Evolutionary conservation across 2,113 vertebrate genomes (phyloP), one percentile per base, ranked within the genome.

Genomic region (Xiphorhynchus elegans): DNA sequence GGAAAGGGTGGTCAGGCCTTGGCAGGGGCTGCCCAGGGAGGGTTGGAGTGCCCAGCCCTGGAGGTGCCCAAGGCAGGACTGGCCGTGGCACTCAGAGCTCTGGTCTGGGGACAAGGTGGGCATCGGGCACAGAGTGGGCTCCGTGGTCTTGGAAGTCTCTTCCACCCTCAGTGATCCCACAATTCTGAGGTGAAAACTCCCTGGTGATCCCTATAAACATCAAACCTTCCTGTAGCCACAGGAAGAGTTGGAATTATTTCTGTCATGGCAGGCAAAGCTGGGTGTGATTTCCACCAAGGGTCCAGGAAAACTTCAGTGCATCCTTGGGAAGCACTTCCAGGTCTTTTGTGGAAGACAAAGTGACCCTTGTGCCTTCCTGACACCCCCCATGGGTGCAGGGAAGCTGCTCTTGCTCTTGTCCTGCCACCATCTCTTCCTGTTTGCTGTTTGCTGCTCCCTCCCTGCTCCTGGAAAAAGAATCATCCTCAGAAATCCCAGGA

Each of bases 131-230:
- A 55, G 40, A 17, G 44, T 1, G 40, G 14, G 17, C 6, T 55
- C 11, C 1, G 0, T n/a, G 29, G 1, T 0, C n/a, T 11, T 1
- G 33, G 33, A 63, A 0, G 0, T 0, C 15, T 75, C 39, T 42
- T 42, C 42, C 72, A 49, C 0, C 24, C 29, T 4, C 5, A 42
- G n/a, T 12, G 28, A 75, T 67, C 49, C 83, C 25, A 3, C 15
- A 12, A 67, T 76, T 68, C 52, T 18, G 56, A 19, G 4, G 5
- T 62, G 37, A 7, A 35, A 25, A 20, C 33, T 24, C 29, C 40
- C 13, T 24, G 1, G 4, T 25, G 63, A 23, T 19, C 39, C 37
- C 68, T 80, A 15, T 25, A 10, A 63, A 5, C 39, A 2, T 33
- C 6, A 28, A 62, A 53, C 35, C 39, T 31, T 46, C 44, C 18